phyloP scores from a whole-genome alignment of 2,113 vertebrate genomes.

The Indicator maculatus region DNA sequence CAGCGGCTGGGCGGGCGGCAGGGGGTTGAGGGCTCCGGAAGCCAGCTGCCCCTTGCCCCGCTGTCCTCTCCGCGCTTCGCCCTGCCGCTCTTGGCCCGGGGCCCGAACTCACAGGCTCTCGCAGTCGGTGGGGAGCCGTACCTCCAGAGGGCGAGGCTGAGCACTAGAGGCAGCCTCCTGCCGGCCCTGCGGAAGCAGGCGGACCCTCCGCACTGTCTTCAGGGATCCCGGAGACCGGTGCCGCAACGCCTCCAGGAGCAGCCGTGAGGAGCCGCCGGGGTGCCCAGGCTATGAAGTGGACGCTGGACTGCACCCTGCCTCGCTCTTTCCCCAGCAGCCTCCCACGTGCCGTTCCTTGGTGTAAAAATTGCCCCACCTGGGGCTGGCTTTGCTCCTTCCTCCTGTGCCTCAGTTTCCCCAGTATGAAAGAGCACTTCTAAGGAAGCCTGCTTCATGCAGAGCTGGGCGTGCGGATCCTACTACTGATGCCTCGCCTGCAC shows the following conservation, averaged over 20 bases:
- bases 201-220: rapidly evolving
- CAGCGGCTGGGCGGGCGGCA: not conserved
- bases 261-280: not conserved
- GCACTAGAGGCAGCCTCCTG: not conserved
- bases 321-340: too few relatives aligned
- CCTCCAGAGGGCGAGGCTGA: conserved; percentile 31
- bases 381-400: not conserved
- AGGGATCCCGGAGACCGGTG: too few relatives aligned
- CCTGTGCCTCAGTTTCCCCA: not conserved
- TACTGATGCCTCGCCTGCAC: rapidly evolving
- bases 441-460: not conserved
- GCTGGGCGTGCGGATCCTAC: not conserved
- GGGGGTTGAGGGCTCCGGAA: too few relatives aligned
- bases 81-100: too few relatives aligned
- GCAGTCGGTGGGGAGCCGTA: not conserved
- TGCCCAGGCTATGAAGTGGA: not conserved
- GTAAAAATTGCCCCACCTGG: rapidly evolving
- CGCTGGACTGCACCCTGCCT: rapidly evolving
- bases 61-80: too few relatives aligned
- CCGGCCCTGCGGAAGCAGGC: rapidly evolving
- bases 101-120: too few relatives aligned
- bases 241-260: rapidly evolving
- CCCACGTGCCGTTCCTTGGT: rapidly evolving
- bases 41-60: too few relatives aligned
- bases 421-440: rapidly evolving